Conservation (phyloP, 2,797 vertebrate genomes). For the Mormyrops boulengeri region DNA sequence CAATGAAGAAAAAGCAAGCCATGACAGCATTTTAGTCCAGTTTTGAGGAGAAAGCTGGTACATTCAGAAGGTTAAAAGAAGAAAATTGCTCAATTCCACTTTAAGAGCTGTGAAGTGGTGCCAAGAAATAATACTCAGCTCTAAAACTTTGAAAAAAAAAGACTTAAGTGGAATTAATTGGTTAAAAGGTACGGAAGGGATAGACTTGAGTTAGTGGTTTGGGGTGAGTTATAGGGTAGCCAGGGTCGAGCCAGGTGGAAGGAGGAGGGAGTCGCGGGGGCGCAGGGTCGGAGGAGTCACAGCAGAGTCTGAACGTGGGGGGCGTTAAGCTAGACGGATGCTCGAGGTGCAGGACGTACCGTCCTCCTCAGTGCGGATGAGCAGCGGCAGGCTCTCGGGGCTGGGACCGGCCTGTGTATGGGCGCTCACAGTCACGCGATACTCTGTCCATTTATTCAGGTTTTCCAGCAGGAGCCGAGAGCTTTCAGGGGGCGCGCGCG, state of each 20-base stretch:
- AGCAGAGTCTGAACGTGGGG: background rate
- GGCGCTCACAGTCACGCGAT: conserved; percentile 83
- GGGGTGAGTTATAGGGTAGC: conserved; percentile 30
- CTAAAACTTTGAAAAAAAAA: conserved; percentile 8
- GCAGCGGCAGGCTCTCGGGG: conserved; percentile 85
- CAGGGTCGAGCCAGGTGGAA: conserved; percentile 48
- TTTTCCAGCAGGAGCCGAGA: conserved; percentile 83
- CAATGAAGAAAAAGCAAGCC: background rate
- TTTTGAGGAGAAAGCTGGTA: background rate
- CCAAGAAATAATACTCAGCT: background rate
- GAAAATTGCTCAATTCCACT: background rate
- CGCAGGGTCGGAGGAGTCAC: conserved; percentile 1
- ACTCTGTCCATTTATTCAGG: conserved; percentile 95
- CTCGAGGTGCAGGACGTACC: conserved; percentile 77
- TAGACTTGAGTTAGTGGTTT: background rate
- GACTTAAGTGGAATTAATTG: background rate
- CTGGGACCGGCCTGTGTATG: conserved; percentile 86
- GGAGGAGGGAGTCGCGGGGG: conserved; percentile 34
- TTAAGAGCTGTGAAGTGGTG: background rate
- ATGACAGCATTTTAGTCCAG: background rate
- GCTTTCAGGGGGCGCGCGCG: conserved; percentile 72
- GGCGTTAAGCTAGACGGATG: background rate
- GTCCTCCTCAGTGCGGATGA: conserved; percentile 97
- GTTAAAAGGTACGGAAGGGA: background rate
- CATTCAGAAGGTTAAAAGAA: background rate